Percentiles rank a stretch among this genome's conserved stretches.
phyloP scores from a whole-genome alignment of 2,888 invertebrate species.

The Yponomeuta cagnagella region DNA sequence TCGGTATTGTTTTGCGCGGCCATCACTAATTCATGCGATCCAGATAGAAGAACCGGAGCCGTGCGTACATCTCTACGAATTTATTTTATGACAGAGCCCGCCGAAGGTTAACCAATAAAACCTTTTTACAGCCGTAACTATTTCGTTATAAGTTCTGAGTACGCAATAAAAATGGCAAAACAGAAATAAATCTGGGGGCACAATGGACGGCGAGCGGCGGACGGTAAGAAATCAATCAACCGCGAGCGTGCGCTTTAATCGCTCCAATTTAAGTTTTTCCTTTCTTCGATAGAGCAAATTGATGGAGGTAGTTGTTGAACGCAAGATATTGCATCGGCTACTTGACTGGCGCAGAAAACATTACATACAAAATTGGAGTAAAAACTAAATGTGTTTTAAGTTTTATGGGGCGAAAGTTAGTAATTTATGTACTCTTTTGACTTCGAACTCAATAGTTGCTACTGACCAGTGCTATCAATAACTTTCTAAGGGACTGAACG shows the following conservation, averaged over 20 bases:
- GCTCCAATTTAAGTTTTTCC: conserved; percentile 65
- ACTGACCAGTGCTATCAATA: too few relatives aligned
- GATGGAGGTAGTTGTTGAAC: conserved; percentile 63
- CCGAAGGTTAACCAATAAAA: conserved; percentile 76
- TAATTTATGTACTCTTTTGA: too few relatives aligned
- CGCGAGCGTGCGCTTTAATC: conserved; percentile 49
- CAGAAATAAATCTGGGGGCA: conserved; percentile 67
- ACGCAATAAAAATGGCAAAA: conserved; percentile 71
- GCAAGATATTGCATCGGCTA: conserved; percentile 53
- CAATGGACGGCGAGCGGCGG: conserved; percentile 44
- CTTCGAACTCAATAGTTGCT: too few relatives aligned
- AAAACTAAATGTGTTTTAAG: too few relatives aligned
- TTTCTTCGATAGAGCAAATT: conserved; percentile 57
- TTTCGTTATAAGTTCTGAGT: conserved; percentile 74
- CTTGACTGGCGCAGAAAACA: too few relatives aligned
- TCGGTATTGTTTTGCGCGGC: neutral
- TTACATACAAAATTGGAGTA: too few relatives aligned
- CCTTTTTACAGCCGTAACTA: conserved; percentile 75
- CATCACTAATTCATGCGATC: conserved; percentile 13
- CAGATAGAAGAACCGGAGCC: conserved; percentile 3
- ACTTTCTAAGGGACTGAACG: too few relatives aligned
- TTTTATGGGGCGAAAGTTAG: too few relatives aligned
- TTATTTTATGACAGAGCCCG: conserved; percentile 71
- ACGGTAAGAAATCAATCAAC: conserved; percentile 60
- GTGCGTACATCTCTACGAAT: conserved; percentile 57